These are phyloP conservation scores for Catharus ustulatus DNA, from an alignment of 2,797 vertebrate genomes.

Conservation along the genomic window DNA sequence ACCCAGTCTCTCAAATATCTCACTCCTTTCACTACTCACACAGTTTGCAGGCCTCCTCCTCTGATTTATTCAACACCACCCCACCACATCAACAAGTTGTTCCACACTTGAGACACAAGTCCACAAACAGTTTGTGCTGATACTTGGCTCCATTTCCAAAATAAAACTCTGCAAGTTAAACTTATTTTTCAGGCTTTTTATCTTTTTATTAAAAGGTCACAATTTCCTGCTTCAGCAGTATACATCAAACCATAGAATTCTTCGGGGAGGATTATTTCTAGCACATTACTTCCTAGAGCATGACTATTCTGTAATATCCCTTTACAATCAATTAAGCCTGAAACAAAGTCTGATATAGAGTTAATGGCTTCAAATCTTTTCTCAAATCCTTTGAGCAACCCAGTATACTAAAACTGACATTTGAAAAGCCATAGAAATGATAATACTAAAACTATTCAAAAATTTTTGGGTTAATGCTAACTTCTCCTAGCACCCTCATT, in stretches of 20 bases:
- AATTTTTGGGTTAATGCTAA: neutral
- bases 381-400: slow-evolving; percentile 18
- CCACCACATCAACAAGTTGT: neutral
- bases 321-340: slow-evolving; percentile 79
- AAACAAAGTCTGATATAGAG: slow-evolving; percentile 52
- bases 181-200: slow-evolving; percentile 29
- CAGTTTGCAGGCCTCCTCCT: neutral
- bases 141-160: slow-evolving; percentile 25
- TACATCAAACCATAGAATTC: slow-evolving; percentile 49
- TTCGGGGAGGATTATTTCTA: slow-evolving; percentile 73
- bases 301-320: slow-evolving; percentile 61
- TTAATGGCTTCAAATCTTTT: slow-evolving; percentile 55
- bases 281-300: slow-evolving; percentile 71
- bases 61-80: neutral
- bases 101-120: neutral
- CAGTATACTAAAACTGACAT: neutral
- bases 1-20: neutral
- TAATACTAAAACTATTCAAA: neutral
- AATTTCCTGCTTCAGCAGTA: slow-evolving; percentile 56
- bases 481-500: neutral
- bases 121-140: neutral
- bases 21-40: neutral
- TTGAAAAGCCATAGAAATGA: neutral
- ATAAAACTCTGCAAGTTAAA: neutral
- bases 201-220: slow-evolving; percentile 47